phyloP scores from a whole-genome alignment of 1,140 invertebrate genomes.

The Cyclargus thomasi region DNA sequence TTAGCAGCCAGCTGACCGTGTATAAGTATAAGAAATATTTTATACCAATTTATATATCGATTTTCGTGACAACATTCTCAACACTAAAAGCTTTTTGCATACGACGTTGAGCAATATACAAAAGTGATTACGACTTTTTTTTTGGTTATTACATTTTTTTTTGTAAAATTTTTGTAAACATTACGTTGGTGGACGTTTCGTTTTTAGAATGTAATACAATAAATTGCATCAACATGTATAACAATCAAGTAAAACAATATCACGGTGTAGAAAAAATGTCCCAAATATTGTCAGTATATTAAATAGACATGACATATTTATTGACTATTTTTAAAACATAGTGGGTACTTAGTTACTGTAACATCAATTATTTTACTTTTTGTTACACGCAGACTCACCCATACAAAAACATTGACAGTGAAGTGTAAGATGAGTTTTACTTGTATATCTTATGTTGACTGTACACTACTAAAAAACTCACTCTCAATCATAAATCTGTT shows the following conservation, averaged over 20 bases:
- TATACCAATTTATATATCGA: constrained; percentile 41
- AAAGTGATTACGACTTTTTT: constrained; percentile 23
- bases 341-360: background rate
- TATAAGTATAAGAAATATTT: constrained; percentile 40
- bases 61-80: constrained; percentile 43
- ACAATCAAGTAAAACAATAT: background rate
- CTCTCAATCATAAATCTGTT: constrained; percentile 24
- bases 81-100: constrained; percentile 31
- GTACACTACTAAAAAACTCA: background rate
- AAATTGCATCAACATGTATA: background rate
- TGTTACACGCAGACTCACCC: background rate
- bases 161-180: constrained; percentile 17
- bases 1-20: constrained; percentile 52
- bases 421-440: background rate
- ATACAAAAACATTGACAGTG: background rate
- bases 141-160: background rate
- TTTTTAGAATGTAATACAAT: constrained; percentile 21
- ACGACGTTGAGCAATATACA: constrained; percentile 48
- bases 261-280: background rate
- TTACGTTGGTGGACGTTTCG: constrained; percentile 25
- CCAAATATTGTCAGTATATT: background rate
- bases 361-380: background rate
- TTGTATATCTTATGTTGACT: background rate
- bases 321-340: background rate
- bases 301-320: background rate